phyloP scores from a whole-genome alignment of 2,797 vertebrate species.

The Botia kubotai region DNA sequence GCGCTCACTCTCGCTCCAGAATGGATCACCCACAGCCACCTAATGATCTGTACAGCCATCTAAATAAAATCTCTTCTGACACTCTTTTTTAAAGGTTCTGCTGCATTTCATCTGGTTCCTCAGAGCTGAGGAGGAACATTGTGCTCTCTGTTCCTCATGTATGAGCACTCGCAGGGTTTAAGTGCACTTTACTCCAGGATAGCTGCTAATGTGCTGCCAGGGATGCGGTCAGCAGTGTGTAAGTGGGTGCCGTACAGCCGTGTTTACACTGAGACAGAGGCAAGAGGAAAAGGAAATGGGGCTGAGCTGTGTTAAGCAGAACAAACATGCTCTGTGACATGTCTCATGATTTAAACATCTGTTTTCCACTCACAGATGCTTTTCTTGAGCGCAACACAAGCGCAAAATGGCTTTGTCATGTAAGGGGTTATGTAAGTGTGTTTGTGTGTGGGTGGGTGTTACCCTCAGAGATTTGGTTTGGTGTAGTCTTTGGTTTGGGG shows the following conservation, averaged over 20 bases:
- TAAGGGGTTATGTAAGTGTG: slow-evolving; percentile 11
- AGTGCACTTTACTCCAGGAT: slow-evolving; percentile 38
- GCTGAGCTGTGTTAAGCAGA: slow-evolving; percentile 38
- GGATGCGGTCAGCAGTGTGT: slow-evolving; percentile 38
- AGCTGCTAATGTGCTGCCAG: slow-evolving; percentile 55
- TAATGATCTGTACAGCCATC: slow-evolving; percentile 6
- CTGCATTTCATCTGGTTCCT: slow-evolving; percentile 9
- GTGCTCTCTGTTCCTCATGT: slow-evolving; percentile 19
- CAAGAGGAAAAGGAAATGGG: slow-evolving; percentile 43
- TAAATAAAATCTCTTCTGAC: not conserved
- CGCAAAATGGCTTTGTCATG: slow-evolving; percentile 45
- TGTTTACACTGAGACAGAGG: slow-evolving; percentile 20
- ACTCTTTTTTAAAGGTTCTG: slow-evolving; percentile 5
- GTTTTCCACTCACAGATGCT: slow-evolving; percentile 5
- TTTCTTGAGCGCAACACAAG: slow-evolving; percentile 26
- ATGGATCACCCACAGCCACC: not conserved
- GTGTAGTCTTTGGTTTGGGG: slow-evolving; percentile 14
- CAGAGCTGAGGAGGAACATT: slow-evolving; percentile 10
- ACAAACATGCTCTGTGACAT: slow-evolving; percentile 18
- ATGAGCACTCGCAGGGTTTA: slow-evolving; percentile 36
- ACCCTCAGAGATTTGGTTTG: slow-evolving; percentile 2
- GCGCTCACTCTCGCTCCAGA: not conserved
- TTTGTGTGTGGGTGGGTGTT: slow-evolving; percentile 13
- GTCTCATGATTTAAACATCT: slow-evolving; percentile 52
- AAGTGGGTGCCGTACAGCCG: not conserved